Conservation (phyloP, 1,140 invertebrate species). For the Drosophila yakuba region DNA sequence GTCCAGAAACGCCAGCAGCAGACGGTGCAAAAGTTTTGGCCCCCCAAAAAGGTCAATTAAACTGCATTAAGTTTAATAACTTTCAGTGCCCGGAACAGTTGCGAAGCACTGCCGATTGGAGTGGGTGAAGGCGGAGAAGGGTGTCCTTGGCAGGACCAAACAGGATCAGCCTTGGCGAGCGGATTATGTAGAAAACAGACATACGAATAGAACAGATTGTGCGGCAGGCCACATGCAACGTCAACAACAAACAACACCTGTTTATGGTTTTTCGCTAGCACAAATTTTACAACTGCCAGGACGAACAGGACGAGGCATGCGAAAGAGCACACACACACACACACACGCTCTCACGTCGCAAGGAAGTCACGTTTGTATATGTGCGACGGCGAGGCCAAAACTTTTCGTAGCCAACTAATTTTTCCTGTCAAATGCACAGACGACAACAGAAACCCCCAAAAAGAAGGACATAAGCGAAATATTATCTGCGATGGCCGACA, state of each 20-base stretch:
- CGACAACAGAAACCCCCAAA: constrained; percentile 62
- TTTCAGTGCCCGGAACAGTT: constrained; percentile 68
- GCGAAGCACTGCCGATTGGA: constrained; percentile 52
- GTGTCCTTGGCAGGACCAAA: neutral
- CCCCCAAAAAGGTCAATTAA: constrained; percentile 74
- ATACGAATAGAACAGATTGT: constrained; percentile 66
- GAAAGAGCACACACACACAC: constrained; percentile 52
- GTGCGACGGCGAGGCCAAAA: constrained; percentile 67
- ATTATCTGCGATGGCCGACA: constrained; percentile 20
- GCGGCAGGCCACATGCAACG: constrained; percentile 75
- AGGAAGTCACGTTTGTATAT: constrained; percentile 24
- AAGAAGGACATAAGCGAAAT: constrained; percentile 14
- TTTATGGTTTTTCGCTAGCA: constrained; percentile 77
- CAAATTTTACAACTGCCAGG: constrained; percentile 76
- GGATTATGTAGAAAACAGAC: constrained; percentile 77
- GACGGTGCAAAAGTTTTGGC: constrained; percentile 73
- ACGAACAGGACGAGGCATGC: constrained; percentile 33
- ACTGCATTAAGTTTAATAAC: constrained; percentile 83
- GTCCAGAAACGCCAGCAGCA: constrained; percentile 61
- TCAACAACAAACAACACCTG: constrained; percentile 73
- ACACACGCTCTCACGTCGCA: constrained; percentile 8
- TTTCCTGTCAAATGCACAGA: constrained; percentile 82
- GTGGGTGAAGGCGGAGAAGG: neutral
- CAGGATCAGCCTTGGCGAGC: constrained; percentile 57
- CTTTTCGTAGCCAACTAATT: constrained; percentile 82